Evolutionary conservation across 2,113 vertebrate genomes (phyloP).

Genomic region (Dolichotis patagonum): DNA sequence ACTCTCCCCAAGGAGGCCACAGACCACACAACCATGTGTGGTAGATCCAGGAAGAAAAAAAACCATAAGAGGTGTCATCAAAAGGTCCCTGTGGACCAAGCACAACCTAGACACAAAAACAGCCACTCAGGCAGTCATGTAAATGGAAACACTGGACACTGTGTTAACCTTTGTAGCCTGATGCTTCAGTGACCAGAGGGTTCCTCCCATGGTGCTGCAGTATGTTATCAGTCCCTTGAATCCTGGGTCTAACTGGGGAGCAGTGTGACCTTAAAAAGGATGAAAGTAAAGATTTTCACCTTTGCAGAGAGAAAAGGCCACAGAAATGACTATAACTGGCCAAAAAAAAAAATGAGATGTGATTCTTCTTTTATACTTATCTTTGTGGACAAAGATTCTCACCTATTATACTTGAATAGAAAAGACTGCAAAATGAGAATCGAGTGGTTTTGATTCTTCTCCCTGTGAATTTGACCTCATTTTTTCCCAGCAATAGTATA

Average conservation of each 20-base stretch:
- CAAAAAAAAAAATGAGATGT: neutral
- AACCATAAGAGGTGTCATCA: neutral
- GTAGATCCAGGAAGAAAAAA: neutral
- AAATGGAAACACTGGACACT: neutral
- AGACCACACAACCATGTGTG: neutral
- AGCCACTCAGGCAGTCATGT: neutral
- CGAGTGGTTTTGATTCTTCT: neutral
- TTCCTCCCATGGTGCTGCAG: neutral
- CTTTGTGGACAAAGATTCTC: neutral
- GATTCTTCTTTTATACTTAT: neutral
- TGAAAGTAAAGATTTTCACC: neutral
- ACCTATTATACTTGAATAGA: neutral
- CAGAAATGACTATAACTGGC: neutral
- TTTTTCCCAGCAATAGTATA: neutral
- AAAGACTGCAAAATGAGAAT: conserved; percentile 37
- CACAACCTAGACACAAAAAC: neutral
- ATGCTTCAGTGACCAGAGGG: neutral
- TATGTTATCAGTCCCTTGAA: neutral
- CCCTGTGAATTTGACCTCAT: neutral
- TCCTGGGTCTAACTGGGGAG: neutral
- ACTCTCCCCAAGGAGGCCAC: neutral
- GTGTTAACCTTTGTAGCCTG: neutral
- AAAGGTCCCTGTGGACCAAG: neutral
- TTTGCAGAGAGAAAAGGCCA: conserved; percentile 35
- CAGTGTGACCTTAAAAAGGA: neutral